A percentile compares a stretch with the other conserved stretches of the same genome.
Conservation (phyloP, 2,888 invertebrate species). For the Apodemia duryi region DNA sequence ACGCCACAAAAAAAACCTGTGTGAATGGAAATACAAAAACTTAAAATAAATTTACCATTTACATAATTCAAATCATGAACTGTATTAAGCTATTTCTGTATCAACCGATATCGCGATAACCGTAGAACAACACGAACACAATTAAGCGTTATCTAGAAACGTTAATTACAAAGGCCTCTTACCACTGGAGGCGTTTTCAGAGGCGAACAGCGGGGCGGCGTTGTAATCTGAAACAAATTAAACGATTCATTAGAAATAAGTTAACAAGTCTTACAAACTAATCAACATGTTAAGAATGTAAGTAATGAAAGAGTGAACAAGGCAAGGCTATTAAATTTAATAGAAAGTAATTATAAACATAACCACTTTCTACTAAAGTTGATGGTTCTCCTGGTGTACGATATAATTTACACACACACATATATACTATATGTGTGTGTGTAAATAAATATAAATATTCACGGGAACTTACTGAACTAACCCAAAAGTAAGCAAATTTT, state of each 20-base stretch:
- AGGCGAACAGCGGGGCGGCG: slow-evolving; percentile 79
- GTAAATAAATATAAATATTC: too few species aligned
- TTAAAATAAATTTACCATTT: not conserved
- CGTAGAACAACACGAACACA: slow-evolving; percentile 10
- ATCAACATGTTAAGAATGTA: too few species aligned
- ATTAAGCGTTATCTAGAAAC: slow-evolving; percentile 6
- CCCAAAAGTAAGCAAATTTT: too few species aligned
- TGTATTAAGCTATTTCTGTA: not conserved
- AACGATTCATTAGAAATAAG: slow-evolving; percentile 10
- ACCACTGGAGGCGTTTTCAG: slow-evolving; percentile 80
- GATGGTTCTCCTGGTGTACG: too few species aligned
- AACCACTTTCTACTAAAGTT: too few species aligned
- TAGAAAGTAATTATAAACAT: too few species aligned
- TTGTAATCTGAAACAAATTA: slow-evolving; percentile 68
- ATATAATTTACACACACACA: too few species aligned
- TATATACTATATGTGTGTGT: too few species aligned
- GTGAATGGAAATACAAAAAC: not conserved
- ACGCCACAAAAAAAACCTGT: not conserved
- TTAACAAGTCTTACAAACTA: slow-evolving; percentile 12
- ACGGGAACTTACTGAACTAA: too few species aligned
- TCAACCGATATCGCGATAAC: slow-evolving; percentile 1
- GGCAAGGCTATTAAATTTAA: too few species aligned
- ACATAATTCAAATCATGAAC: not conserved
- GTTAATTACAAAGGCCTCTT: slow-evolving; percentile 35
- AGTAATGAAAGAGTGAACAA: too few species aligned